A percentile compares a stretch with the other conserved stretches of the same genome.
Evolutionary conservation across 1,140 invertebrate genomes (phyloP).

Genomic region (Carposina sasakii): DNA sequence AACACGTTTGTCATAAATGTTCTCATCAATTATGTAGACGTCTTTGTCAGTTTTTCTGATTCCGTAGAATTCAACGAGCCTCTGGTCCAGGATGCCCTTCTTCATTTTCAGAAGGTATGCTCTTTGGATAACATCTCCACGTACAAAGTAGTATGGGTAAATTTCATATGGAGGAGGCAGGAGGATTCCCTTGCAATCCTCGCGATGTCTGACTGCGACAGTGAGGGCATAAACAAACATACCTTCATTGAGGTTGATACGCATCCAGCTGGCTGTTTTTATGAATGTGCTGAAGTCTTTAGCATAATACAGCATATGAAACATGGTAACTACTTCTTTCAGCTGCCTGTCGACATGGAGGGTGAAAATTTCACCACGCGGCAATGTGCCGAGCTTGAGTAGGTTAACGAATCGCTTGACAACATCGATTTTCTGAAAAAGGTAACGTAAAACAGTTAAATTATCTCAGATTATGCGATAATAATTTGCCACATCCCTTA

Average conservation of each 20-base stretch:
- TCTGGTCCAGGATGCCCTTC: constrained; percentile 52
- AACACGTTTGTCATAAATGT: constrained; percentile 58
- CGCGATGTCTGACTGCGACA: constrained; percentile 75
- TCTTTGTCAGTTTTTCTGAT: constrained; percentile 60
- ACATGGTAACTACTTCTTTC: constrained; percentile 76
- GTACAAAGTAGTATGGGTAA: constrained; percentile 78
- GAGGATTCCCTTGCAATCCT: constrained; percentile 74
- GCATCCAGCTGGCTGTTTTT: constrained; percentile 76
- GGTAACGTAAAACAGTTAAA: constrained; percentile 7
- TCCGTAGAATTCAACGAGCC: constrained; percentile 53
- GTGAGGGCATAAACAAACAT: constrained; percentile 77
- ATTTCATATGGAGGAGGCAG: constrained; percentile 80
- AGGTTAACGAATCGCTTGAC: constrained; percentile 75
- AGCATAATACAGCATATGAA: constrained; percentile 80
- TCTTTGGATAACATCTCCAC: constrained; percentile 74
- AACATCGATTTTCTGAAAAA: constrained; percentile 69
- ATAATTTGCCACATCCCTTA: too few relatives aligned
- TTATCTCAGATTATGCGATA: constrained; percentile 3
- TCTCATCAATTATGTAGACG: constrained; percentile 60
- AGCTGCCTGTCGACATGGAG: constrained; percentile 75
- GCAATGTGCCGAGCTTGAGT: constrained; percentile 73
- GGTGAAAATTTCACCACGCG: constrained; percentile 76
- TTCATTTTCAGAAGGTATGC: constrained; percentile 75
- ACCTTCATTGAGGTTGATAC: constrained; percentile 75
- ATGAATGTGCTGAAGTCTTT: constrained; percentile 76